A percentile compares a stretch with the other conserved stretches of the same genome.
Conservation (phyloP, 2,113 vertebrate genomes). For the Bucco capensis region DNA sequence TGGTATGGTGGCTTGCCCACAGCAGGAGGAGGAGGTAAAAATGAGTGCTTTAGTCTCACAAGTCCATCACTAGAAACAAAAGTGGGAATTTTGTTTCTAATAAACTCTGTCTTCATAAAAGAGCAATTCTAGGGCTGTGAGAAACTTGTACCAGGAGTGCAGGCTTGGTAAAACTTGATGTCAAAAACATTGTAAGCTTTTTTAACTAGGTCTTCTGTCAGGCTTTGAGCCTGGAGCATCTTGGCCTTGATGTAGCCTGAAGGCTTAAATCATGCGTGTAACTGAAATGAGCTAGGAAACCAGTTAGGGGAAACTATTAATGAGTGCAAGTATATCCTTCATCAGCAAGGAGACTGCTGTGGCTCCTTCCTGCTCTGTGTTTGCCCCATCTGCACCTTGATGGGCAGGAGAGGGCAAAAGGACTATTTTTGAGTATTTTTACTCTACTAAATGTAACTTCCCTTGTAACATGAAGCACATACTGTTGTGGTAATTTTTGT, state of each 20-base stretch:
- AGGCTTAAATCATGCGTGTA: neutral
- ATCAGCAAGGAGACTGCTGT: neutral
- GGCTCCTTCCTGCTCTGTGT: neutral
- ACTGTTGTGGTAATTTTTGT: neutral
- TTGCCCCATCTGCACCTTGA: neutral
- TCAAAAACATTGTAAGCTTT: neutral
- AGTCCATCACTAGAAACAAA: neutral
- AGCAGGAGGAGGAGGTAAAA: neutral
- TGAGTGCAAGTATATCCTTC: neutral
- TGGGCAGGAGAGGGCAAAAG: neutral
- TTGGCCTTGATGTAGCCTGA: neutral
- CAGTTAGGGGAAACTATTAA: neutral
- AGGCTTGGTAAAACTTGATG: neutral
- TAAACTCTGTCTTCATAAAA: neutral
- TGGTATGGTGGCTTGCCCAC: accelerated
- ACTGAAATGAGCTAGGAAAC: neutral
- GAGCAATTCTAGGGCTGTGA: neutral
- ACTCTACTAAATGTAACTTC: neutral
- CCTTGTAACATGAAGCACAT: neutral
- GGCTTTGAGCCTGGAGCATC: neutral
- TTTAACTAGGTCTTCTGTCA: neutral
- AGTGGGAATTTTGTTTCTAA: neutral
- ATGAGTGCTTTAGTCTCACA: accelerated
- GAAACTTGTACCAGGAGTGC: accelerated
- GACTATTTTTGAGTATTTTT: neutral